phyloP scores from a whole-genome alignment of 2,797 vertebrate genomes.

The Ciconia nigra region DNA sequence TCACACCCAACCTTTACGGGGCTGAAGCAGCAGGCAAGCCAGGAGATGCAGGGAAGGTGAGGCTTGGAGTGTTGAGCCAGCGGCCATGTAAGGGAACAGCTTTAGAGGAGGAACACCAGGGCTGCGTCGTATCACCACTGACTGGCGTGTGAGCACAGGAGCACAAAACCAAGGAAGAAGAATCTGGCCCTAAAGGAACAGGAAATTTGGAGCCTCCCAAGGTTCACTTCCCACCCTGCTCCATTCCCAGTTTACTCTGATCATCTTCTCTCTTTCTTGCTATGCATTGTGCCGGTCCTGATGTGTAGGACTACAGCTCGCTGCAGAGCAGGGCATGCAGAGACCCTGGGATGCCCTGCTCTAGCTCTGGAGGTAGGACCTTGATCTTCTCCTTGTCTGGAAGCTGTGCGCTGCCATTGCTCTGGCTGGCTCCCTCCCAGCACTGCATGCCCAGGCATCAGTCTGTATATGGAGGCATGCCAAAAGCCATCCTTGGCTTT shows the following conservation, averaged over 20 bases:
- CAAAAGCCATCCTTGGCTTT: neutral
- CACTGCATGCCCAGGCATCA: neutral
- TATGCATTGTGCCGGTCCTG: neutral
- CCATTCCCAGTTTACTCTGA: neutral
- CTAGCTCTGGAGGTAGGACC: neutral
- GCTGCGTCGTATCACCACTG: accelerated
- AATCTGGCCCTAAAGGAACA: neutral
- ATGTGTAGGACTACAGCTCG: neutral
- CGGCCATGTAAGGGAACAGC: neutral
- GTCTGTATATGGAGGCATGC: neutral
- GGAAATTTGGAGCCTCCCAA: neutral
- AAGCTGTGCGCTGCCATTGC: neutral
- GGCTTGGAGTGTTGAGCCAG: neutral
- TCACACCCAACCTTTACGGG: neutral
- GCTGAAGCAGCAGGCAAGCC: neutral
- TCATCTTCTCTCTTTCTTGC: neutral
- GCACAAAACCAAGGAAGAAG: neutral
- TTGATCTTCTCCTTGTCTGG: neutral
- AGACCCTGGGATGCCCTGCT: neutral
- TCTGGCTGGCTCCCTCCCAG: neutral
- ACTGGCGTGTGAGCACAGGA: neutral
- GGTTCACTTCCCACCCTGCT: neutral
- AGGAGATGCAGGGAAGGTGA: neutral
- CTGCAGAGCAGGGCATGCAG: neutral
- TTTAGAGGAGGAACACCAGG: neutral